Evolutionary conservation across 2,888 invertebrate genomes (phyloP), one percentile per base, ranked within the genome.

Genomic region (Copidosoma aretas): DNA sequence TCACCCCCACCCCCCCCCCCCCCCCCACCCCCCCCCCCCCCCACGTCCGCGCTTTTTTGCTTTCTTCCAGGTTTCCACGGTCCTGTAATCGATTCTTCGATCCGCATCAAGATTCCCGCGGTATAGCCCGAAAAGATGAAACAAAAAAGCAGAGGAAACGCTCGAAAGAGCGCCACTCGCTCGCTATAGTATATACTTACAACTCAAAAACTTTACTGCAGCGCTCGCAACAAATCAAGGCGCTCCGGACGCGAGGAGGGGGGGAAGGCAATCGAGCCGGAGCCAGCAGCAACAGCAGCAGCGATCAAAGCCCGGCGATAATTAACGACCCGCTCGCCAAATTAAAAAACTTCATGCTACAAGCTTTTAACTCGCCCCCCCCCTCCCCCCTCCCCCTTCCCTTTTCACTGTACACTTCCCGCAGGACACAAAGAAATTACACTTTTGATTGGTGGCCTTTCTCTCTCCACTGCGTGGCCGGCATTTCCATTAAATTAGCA

Each of bases 401-500:
- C 5, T 12, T 12, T 5, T 25, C 1, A 25, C n/a, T 15, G 10
- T 49, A 12, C 25, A 25, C 52, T n/a, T n/a, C 39, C n/a, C 53
- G 41, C 14, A 41, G 14, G 41, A n/a, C 21, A n/a, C 39, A 39
- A 58, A 46, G 54, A 67, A 67, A 67, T 67, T 67, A 22, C 65
- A 49, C 21, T 60, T 66, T 62, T 54, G 61, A 65, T 57, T 22
- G 61, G 57, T 57, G 64, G 41, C 1, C 61, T n/a, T n/a, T n/a
- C n/a, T n/a, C 43, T 43, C 4, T 12, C 32, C n/a, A n/a, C n/a
- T n/a, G 41, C 12, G 43, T 17, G 12, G 43, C 1, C 54, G 64
- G 46, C 25, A 64, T 71, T 67, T 60, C 62, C 64, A 71, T 68
- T 64, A 62, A 62, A 71, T 71, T 68, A 71, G 63, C 66, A 49